Evolutionary conservation across 2,888 invertebrate species (phyloP).

Genomic region (Eupeodes latifasciatus): DNA sequence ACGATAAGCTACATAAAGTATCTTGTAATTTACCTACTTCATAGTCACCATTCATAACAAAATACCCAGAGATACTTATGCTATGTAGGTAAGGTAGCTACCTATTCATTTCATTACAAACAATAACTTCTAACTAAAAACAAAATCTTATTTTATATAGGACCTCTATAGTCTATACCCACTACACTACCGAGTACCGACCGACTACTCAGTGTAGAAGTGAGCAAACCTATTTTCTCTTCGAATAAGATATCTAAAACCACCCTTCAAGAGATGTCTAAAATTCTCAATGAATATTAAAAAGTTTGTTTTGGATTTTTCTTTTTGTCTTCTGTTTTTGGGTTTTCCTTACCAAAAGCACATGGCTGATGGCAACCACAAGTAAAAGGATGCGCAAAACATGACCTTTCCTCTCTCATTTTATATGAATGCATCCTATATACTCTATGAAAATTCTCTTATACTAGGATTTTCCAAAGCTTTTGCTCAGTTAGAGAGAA

Average conservation of each 20-base stretch:
- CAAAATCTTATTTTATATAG: conserved; percentile 30
- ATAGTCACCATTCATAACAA: conserved; percentile 48
- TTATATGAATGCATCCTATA: not conserved
- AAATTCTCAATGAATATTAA: conserved; percentile 43
- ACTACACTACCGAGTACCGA: too few species aligned
- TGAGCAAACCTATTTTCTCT: not conserved
- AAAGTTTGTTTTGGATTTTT: conserved; percentile 3
- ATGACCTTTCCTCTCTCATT: conserved; percentile 41
- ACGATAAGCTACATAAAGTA: conserved; percentile 42
- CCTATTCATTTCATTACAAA: conserved; percentile 61
- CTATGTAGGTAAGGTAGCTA: conserved; percentile 18
- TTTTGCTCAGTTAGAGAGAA: conserved; percentile 5
- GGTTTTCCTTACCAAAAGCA: conserved; percentile 50
- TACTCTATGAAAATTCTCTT: conserved; percentile 46
- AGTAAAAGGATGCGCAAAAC: conserved; percentile 65
- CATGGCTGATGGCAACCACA: conserved; percentile 40
- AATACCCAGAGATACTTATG: conserved; percentile 29
- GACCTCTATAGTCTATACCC: not conserved
- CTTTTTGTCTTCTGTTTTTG: not conserved
- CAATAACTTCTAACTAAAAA: conserved; percentile 69
- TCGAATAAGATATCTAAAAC: not conserved
- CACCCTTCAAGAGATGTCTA: not conserved
- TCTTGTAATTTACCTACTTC: conserved; percentile 43
- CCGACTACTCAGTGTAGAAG: too few species aligned
- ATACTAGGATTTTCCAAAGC: conserved; percentile 39